Conservation (phyloP, 2,888 invertebrate genomes). For the Chironomus riparius region DNA sequence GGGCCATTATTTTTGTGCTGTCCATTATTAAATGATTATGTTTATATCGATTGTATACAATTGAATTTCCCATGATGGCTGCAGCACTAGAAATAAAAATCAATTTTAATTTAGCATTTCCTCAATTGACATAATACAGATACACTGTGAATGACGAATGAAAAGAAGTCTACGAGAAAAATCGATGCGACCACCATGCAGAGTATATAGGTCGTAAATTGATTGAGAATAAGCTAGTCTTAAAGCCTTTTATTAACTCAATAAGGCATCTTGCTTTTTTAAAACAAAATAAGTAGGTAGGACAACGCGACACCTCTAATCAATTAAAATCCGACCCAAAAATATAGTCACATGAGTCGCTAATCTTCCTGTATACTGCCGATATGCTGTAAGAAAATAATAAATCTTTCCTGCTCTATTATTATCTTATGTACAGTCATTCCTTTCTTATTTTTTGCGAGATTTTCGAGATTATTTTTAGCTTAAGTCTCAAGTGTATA, state of each 20-base stretch:
- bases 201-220: neutral
- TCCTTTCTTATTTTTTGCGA: neutral
- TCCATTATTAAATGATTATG: neutral
- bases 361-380: neutral
- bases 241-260: too few relatives aligned
- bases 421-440: neutral
- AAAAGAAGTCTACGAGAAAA: neutral
- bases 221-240: neutral
- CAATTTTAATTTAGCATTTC: neutral
- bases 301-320: too few relatives aligned
- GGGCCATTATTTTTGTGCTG: neutral
- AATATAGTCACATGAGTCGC: neutral
- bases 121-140: neutral
- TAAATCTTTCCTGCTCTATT: neutral
- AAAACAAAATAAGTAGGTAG: too few relatives aligned
- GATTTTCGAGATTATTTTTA: constrained; percentile 14
- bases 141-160: too few relatives aligned
- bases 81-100: neutral
- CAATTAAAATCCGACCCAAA: neutral
- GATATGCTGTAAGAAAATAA: neutral
- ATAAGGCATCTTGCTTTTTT: too few relatives aligned
- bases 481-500: neutral
- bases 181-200: neutral
- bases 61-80: neutral
- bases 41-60: neutral